phyloP scores from a whole-genome alignment of 2,113 vertebrate species.

The Myrmecobius fasciatus region DNA sequence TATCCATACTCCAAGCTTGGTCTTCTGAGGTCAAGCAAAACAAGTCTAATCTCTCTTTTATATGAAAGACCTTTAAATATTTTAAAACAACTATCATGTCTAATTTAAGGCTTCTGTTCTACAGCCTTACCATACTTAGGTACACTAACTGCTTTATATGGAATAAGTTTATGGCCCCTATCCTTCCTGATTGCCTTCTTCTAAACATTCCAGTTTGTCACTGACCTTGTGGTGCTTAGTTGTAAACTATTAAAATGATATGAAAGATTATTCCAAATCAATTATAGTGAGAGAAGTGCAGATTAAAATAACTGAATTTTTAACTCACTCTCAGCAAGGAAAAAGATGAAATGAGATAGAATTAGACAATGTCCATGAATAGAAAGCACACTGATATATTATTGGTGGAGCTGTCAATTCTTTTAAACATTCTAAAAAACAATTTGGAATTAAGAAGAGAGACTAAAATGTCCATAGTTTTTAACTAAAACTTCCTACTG shows the following conservation, averaged over 20 bases:
- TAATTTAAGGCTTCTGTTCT: not conserved
- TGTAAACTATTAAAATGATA: not conserved
- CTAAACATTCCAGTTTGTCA: not conserved
- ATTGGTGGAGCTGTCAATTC: not conserved
- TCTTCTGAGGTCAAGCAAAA: not conserved
- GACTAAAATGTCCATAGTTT: not conserved
- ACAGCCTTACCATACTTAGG: not conserved
- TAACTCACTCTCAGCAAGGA: not conserved
- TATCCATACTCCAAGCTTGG: not conserved
- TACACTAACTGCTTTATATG: not conserved
- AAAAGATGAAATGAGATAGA: not conserved
- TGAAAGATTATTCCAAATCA: not conserved
- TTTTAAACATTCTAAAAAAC: not conserved
- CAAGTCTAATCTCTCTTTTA: not conserved
- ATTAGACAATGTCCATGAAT: not conserved
- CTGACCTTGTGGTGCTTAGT: not conserved
- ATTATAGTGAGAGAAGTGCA: not conserved
- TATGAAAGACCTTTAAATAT: not conserved
- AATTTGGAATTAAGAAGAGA: not conserved
- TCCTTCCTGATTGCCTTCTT: not conserved
- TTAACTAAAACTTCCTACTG: not conserved
- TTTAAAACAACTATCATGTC: not conserved
- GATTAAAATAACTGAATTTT: not conserved
- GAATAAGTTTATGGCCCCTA: not conserved
- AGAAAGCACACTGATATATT: not conserved